Percentiles rank a stretch among this genome's conserved stretches.
phyloP scores from a whole-genome alignment of 2,888 invertebrate genomes.

The Heliconius aoede region DNA sequence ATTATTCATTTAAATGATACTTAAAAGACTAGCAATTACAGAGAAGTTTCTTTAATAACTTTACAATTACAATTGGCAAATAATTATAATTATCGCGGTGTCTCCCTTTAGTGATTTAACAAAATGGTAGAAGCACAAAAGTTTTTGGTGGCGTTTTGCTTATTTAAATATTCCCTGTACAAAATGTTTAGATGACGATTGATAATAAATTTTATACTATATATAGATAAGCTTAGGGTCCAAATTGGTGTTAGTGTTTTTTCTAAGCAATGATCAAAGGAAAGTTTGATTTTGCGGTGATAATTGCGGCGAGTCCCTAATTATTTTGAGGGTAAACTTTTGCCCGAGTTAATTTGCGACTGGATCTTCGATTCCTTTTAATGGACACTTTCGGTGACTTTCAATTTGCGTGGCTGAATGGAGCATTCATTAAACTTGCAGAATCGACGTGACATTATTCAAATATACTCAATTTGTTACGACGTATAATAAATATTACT shows the following conservation, averaged over 20 bases:
- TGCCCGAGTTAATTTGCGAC: slow-evolving; percentile 79
- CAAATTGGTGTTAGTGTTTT: slow-evolving; percentile 56
- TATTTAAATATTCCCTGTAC: slow-evolving; percentile 77
- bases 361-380: slow-evolving; percentile 79
- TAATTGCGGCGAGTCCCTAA: slow-evolving; percentile 84
- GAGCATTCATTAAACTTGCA: slow-evolving; percentile 75
- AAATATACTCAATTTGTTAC: slow-evolving; percentile 62
- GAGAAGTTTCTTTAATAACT: slow-evolving; percentile 66
- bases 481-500: slow-evolving; percentile 58
- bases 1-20: slow-evolving; percentile 78
- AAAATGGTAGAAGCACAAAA: slow-evolving; percentile 78
- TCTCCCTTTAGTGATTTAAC: slow-evolving; percentile 73
- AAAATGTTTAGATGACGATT: slow-evolving; percentile 59
- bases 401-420: slow-evolving; percentile 79
- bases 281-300: slow-evolving; percentile 82
- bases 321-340: slow-evolving; percentile 84
- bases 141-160: slow-evolving; percentile 73
- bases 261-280: slow-evolving; percentile 76
- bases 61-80: slow-evolving; percentile 80
- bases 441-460: slow-evolving; percentile 58
- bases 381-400: slow-evolving; percentile 81
- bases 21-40: slow-evolving; percentile 76
- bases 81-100: slow-evolving; percentile 81
- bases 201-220: slow-evolving; percentile 59
- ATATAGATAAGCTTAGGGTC: slow-evolving; percentile 55